phyloP scores from a whole-genome alignment of 2,113 vertebrate species.

The Jaculus jaculus region DNA sequence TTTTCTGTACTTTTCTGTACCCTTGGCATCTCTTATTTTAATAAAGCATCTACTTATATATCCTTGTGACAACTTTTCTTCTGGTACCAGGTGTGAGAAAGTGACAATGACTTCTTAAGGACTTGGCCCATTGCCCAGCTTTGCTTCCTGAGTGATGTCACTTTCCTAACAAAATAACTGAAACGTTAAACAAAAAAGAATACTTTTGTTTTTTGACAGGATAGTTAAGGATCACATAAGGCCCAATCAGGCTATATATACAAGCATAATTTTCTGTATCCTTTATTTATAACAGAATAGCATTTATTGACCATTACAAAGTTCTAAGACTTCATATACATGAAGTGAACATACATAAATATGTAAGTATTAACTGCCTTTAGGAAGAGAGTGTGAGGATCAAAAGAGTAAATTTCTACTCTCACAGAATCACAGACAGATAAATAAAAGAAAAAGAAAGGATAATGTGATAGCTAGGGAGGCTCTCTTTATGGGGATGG shows the following conservation, averaged over 20 bases:
- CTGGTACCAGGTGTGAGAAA: background rate
- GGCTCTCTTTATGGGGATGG: background rate
- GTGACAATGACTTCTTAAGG: background rate
- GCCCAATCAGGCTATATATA: background rate
- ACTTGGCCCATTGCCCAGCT: background rate
- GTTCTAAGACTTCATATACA: background rate
- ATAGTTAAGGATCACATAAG: background rate
- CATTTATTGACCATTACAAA: background rate
- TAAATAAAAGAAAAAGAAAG: background rate
- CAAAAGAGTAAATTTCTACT: background rate
- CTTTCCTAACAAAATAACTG: constrained; percentile 28
- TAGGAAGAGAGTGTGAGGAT: background rate
- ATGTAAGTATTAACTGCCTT: background rate
- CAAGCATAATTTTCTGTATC: background rate
- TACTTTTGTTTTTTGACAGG: no score
- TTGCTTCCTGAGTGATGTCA: constrained; percentile 39
- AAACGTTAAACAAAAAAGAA: background rate
- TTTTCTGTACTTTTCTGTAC: background rate
- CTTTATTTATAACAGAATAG: constrained; percentile 6
- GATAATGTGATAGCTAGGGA: background rate
- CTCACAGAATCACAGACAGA: background rate
- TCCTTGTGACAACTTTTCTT: background rate
- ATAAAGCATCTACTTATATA: background rate
- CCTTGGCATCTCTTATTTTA: background rate
- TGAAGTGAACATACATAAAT: background rate